Evolutionary conservation across 2,797 vertebrate species (phyloP).

Genomic region (Labeo calbasu): DNA sequence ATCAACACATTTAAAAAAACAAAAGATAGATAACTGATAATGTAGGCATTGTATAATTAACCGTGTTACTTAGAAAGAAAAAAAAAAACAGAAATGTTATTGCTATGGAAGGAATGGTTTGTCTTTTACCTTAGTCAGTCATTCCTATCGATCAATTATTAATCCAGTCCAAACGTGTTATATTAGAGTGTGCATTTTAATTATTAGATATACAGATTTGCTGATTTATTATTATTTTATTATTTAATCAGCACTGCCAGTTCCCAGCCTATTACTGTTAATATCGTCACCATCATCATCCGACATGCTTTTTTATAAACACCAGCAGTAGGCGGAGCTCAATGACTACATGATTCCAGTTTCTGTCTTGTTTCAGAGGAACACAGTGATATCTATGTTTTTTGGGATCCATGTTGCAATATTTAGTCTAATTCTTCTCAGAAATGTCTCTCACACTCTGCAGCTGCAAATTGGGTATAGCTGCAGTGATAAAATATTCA

Average conservation of each 20-base stretch:
- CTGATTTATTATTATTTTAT: background rate
- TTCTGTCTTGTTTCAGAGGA: background rate
- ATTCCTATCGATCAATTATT: background rate
- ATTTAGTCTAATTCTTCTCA: background rate
- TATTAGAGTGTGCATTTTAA: background rate
- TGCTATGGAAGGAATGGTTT: background rate
- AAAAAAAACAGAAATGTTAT: no score
- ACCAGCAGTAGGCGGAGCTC: conserved; percentile 38
- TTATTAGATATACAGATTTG: background rate
- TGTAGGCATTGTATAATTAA: no score
- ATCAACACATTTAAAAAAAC: background rate
- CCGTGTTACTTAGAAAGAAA: background rate
- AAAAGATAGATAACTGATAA: background rate
- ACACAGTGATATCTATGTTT: background rate
- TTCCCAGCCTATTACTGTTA: background rate
- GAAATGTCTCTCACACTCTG: background rate
- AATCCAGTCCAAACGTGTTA: background rate
- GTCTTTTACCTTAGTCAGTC: background rate
- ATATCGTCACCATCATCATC: background rate
- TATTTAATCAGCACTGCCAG: background rate
- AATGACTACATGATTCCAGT: background rate
- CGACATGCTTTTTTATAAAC: background rate
- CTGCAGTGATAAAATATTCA: conserved; percentile 13
- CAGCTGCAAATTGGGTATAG: conserved; percentile 14
- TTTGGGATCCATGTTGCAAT: background rate